phyloP scores from a whole-genome alignment of 2,888 invertebrate genomes.

The Agriopis aurantiaria region DNA sequence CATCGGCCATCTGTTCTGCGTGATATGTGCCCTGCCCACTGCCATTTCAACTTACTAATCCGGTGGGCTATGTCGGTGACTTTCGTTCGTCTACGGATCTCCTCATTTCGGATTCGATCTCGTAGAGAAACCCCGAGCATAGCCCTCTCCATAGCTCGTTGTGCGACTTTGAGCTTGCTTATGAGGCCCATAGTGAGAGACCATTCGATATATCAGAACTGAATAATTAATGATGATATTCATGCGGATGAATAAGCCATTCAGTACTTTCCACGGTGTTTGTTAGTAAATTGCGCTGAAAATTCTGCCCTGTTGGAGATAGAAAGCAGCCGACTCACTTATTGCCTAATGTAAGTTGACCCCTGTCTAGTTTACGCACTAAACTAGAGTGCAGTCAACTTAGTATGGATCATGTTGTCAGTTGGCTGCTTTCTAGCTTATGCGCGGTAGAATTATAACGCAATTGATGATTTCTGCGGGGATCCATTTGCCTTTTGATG shows the following conservation, averaged over 20 bases:
- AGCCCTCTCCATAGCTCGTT: too few relatives aligned
- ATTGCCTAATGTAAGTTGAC: not conserved
- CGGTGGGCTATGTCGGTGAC: too few relatives aligned
- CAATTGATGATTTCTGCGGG: constrained; percentile 53
- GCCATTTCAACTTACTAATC: too few relatives aligned
- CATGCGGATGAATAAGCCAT: constrained; percentile 58
- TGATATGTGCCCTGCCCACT: too few relatives aligned
- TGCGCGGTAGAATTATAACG: not conserved
- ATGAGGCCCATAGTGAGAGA: too few relatives aligned
- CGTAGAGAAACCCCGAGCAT: too few relatives aligned
- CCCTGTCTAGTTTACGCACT: not conserved
- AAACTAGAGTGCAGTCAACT: not conserved
- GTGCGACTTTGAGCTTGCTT: too few relatives aligned
- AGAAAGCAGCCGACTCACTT: not conserved
- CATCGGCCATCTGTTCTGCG: too few relatives aligned
- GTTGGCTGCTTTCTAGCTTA: not conserved
- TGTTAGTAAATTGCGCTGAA: constrained; percentile 60
- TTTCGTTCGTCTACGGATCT: too few relatives aligned
- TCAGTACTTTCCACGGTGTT: constrained; percentile 42
- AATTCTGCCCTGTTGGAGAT: constrained; percentile 29
- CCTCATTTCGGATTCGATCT: too few relatives aligned
- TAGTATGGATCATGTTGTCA: not conserved
- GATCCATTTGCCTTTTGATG: constrained; percentile 14
- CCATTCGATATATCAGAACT: constrained; percentile 56
- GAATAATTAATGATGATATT: constrained; percentile 65